Base-by-base conservation (phyloP, 2,797 vertebrate species). In the Platalea minor region DNA sequence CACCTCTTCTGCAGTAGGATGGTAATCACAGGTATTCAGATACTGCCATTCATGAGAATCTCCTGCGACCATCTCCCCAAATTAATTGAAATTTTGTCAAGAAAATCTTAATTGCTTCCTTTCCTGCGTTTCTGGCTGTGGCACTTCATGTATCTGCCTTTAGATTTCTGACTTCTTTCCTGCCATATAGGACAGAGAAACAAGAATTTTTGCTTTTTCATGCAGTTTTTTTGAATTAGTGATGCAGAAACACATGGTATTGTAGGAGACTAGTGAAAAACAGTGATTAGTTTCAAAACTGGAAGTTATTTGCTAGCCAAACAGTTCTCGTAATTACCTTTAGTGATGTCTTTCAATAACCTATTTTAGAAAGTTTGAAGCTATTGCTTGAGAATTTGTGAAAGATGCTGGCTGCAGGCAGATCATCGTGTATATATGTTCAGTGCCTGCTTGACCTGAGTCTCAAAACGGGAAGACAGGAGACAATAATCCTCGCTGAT, bases 201-300 rank as follows among this genome's bases (percentile, higher is more conserved):
- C 11, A 33, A 88, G 43, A 46, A 37, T 17, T 84, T 84, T 64
- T 75, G 7, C 20, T 46, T 95, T 77, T 67, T 74, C 41, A 18
- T 89, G 6, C 11, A 26, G 7, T 81, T 83, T 28, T 63, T 93
- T 89, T 89, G 9, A 26, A 53, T 87, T 83, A 89, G 24, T 48
- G 56, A 73, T 67, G 17, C 70, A 79, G 83, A 96, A 95, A 59
- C 29, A 92, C 23, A 25, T 85, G 67, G 54, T 45, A 26, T 77
- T 95, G 48, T 88, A 74, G 70, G 74, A 93, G 67, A 91, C 65
- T 81, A 87, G 57, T 93, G 43, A 61, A 94, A 96, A 96, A 89
- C 80, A 89, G 25, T 41, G 59, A 57, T 88, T 95, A 94, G 79
- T 86, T 86, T 59, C 87, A 64, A 87, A 93, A 76, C 43, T 90